These are phyloP conservation scores for Ditylenchus weischeri DNA, from an alignment of 2,888 invertebrate species.

Conservation along the genomic window DNA sequence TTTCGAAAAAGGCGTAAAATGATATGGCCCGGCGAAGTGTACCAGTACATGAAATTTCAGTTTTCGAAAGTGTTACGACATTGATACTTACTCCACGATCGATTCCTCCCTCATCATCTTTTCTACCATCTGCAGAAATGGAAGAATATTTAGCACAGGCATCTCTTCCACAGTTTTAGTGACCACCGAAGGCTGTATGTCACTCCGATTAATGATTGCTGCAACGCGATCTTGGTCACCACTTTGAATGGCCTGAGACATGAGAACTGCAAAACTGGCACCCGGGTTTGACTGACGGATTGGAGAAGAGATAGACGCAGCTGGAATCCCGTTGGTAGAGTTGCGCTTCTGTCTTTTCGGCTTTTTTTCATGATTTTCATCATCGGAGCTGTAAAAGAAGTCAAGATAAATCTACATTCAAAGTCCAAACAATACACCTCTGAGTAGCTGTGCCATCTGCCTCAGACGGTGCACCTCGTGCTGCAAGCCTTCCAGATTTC, in stretches of 20 bases:
- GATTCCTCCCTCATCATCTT: constrained; percentile 7
- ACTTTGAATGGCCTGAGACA: constrained; percentile 13
- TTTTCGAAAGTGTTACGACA: too few relatives aligned
- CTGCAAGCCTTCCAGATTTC: too few relatives aligned
- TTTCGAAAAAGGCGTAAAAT: too few relatives aligned
- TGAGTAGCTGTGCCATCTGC: too few relatives aligned
- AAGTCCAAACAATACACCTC: too few relatives aligned
- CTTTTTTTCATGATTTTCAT: neutral
- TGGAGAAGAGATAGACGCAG: neutral
- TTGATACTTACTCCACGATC: neutral
- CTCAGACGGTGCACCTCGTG: too few relatives aligned
- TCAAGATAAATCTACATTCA: too few relatives aligned
- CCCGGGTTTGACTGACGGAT: neutral
- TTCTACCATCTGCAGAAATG: constrained; percentile 16
- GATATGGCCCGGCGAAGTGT: too few relatives aligned
- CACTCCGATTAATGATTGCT: constrained; percentile 14
- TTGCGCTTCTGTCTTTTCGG: constrained; percentile 1
- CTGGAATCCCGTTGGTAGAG: neutral
- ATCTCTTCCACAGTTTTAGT: constrained; percentile 41
- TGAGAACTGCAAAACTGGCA: constrained; percentile 7
- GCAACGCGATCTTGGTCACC: constrained; percentile 11
- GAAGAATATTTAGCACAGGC: constrained; percentile 48
- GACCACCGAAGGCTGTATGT: constrained; percentile 41
- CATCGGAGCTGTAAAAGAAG: too few relatives aligned
- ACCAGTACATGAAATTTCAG: too few relatives aligned